A percentile compares a stretch with the other conserved stretches of the same genome.
These are phyloP conservation scores for Drosophila nr. medialis DNA, from an alignment of 2,888 invertebrate species.

Conservation along the genomic window DNA sequence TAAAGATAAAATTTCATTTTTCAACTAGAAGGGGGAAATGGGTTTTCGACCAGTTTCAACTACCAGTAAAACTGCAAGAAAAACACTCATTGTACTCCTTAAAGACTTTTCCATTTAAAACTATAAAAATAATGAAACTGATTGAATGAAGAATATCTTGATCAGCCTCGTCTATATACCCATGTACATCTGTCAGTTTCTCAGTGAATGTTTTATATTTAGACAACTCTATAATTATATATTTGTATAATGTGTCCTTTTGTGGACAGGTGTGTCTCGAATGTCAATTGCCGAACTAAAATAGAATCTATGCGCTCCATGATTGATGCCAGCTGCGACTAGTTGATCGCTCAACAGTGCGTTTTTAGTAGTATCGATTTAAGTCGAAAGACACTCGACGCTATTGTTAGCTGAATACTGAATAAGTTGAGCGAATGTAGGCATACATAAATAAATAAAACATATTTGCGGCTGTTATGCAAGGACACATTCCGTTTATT, in stretches of 20 bases:
- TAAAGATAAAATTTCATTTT: conserved; percentile 2
- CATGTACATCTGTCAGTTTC: neutral
- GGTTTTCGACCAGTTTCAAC: neutral
- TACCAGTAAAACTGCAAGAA: neutral
- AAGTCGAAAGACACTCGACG: conserved; percentile 5
- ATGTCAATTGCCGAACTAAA: conserved; percentile 13
- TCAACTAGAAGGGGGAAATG: neutral
- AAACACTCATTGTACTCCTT: neutral
- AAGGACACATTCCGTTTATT: conserved; percentile 14
- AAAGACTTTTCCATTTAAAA: neutral
- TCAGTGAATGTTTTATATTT: neutral
- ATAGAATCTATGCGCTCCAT: neutral
- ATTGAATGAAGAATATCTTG: neutral
- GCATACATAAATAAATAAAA: neutral
- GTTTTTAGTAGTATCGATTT: conserved; percentile 42
- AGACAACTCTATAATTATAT: neutral
- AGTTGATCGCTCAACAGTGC: conserved; percentile 30
- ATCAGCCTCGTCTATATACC: neutral
- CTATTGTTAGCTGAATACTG: neutral
- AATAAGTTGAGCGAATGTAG: neutral
- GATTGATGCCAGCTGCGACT: conserved; percentile 22
- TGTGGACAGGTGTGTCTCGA: conserved; percentile 10
- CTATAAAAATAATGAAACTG: neutral
- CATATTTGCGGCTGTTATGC: neutral
- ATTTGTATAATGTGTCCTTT: neutral